A percentile compares a stretch with the other conserved stretches of the same genome.
Evolutionary conservation across 2,888 invertebrate genomes (phyloP).

Genomic region (Augiades crinisus): DNA sequence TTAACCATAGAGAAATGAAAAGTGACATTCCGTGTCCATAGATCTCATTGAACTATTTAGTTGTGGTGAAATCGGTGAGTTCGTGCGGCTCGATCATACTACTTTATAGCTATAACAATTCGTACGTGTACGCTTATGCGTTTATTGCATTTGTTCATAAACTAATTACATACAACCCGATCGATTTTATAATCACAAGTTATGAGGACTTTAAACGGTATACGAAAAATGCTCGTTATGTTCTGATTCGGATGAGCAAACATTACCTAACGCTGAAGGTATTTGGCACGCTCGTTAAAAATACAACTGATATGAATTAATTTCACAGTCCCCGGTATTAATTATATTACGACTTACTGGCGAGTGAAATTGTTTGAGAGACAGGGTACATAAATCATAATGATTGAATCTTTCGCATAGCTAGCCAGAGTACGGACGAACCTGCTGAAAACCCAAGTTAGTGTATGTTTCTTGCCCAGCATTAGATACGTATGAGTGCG

Average conservation of each 20-base stretch:
- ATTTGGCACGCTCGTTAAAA: conserved; percentile 13
- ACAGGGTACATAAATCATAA: no score
- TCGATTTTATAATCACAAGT: conserved; percentile 10
- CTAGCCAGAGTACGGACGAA: conserved; percentile 42
- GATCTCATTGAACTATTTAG: background rate
- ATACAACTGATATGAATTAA: background rate
- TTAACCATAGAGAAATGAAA: background rate
- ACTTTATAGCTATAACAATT: background rate
- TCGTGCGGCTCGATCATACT: background rate
- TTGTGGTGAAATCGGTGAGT: background rate
- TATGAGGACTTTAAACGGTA: background rate
- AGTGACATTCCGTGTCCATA: background rate
- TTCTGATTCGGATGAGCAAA: conserved; percentile 20
- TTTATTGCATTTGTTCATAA: background rate
- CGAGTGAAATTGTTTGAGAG: no score
- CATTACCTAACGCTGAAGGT: conserved; percentile 14
- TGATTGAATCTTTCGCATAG: conserved; percentile 61
- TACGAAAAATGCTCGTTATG: conserved; percentile 11
- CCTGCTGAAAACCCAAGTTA: conserved; percentile 47
- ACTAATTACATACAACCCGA: background rate
- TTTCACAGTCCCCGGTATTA: background rate
- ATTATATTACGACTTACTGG: background rate
- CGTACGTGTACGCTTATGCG: background rate
- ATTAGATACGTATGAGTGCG: conserved; percentile 4
- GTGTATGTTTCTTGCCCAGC: conserved; percentile 10